Evolutionary conservation across 2,888 invertebrate species (phyloP).

Genomic region (Panzeria rudis): DNA sequence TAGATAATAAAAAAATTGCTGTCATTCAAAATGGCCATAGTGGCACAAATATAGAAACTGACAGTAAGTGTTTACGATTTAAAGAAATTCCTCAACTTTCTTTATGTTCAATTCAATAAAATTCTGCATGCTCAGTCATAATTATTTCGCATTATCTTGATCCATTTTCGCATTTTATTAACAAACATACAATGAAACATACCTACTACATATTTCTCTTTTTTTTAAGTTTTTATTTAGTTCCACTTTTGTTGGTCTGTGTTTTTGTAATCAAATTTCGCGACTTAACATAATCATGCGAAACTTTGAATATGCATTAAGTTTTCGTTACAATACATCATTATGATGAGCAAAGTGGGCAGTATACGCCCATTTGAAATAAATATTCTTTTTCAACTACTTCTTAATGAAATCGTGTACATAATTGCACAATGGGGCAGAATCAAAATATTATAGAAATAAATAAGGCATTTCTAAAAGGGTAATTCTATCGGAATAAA

Average conservation of each 20-base stretch:
- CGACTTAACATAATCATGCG: too few species aligned
- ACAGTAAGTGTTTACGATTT: constrained; percentile 80
- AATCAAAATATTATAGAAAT: too few species aligned
- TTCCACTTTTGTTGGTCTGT: too few species aligned
- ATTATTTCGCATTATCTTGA: neutral
- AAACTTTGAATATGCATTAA: too few species aligned
- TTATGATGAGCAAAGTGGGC: too few species aligned
- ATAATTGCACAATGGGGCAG: too few species aligned
- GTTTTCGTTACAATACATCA: too few species aligned
- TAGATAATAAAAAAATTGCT: constrained; percentile 82
- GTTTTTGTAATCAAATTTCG: too few species aligned
- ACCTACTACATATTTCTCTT: neutral
- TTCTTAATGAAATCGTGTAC: too few species aligned
- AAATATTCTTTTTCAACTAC: too few species aligned
- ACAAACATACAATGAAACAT: neutral
- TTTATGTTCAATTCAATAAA: constrained; percentile 13
- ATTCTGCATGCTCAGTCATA: constrained; percentile 37
- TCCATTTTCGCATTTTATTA: constrained; percentile 7
- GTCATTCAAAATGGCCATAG: constrained; percentile 82
- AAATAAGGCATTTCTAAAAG: too few species aligned
- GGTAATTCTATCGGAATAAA: too few species aligned
- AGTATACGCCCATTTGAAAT: neutral
- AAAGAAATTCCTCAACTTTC: constrained; percentile 1
- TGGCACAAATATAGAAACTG: constrained; percentile 81
- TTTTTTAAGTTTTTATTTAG: neutral